Base-by-base conservation (phyloP, 2,888 invertebrate species). In the Xanthostigma xanthostigma region DNA sequence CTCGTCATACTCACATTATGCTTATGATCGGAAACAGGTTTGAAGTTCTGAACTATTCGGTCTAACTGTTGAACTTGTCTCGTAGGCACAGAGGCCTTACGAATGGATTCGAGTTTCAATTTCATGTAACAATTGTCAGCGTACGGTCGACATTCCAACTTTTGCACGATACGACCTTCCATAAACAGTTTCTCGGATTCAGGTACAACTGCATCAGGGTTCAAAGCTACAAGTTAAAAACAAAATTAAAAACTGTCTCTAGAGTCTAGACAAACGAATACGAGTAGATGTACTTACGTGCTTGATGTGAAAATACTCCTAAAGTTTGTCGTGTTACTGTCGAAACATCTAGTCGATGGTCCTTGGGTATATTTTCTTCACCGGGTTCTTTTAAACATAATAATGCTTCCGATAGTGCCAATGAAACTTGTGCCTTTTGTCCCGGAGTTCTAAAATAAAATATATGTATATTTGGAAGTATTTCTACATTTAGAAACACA, bases 81-180 rank as follows among this genome's bases (percentile, higher is more conserved):
- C 48, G 79, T 75, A 2, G 96, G 96, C 61, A 89, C 81, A 3
- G 89, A 88, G 5, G 92, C 92, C 62, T 84, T 85, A 48, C 82
- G 75, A 55, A 93, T 91, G 12, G 87, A 86, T 58, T 90, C 85
- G 55, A 84, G 74, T 68, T 96, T 96, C 5, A 95, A 68, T 64
- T 85, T 84, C 81, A 94, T 91, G 63, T 97, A 96, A 60, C 81
- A 85, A 51, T 72, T 81, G 62, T 93, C 90, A 34, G 87, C 88
- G 62, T 84, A 82, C 1, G 94, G 94, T 42, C 88, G 77, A 64
- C 95, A 96, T 69, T 97, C 96, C 36, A 95, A 72, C 64, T 93
- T 89, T 64, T 95, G 94, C n/a, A 92, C 91, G 59, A 96, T 94
- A 62, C 88, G 81, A 0, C 96, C 96, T 68, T 94, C 93, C 79